These are phyloP conservation scores for Myiozetetes cayanensis DNA, from an alignment of 2,113 vertebrate species.

Conservation along the genomic window DNA sequence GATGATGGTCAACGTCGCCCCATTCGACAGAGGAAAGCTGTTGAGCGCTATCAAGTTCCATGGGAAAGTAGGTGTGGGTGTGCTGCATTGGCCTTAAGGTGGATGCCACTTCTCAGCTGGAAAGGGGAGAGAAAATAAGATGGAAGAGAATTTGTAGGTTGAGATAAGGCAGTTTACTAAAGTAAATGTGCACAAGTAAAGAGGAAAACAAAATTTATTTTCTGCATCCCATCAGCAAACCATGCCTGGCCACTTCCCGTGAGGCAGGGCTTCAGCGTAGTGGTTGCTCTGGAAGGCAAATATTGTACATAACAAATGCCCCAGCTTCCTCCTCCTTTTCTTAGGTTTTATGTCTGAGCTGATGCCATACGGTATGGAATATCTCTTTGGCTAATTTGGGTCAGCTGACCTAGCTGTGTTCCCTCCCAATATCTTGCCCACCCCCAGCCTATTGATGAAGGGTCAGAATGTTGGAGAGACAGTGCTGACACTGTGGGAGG, in stretches of 20 bases:
- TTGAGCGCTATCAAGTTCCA: constrained; percentile 86
- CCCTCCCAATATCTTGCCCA: neutral
- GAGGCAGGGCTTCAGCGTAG: neutral
- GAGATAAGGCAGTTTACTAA: neutral
- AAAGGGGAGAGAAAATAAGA: neutral
- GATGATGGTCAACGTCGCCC: constrained; percentile 86
- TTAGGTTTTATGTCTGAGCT: neutral
- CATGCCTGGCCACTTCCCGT: accelerated
- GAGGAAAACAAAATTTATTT: neutral
- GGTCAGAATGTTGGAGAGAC: neutral
- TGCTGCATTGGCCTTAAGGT: neutral
- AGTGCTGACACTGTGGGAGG: neutral
- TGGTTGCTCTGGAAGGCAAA: accelerated
- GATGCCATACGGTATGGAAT: neutral
- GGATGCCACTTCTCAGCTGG: neutral
- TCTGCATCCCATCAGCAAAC: neutral
- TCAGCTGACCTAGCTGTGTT: neutral
- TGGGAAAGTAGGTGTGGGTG: constrained; percentile 51
- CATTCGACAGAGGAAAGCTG: constrained; percentile 85
- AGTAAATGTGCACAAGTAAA: neutral
- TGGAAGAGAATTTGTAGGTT: neutral
- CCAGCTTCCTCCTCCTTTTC: neutral
- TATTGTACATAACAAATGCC: neutral
- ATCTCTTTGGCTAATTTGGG: neutral
- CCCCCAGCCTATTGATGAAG: neutral